Conservation (phyloP, 2,888 invertebrate genomes). For the Xestia ashworthii region DNA sequence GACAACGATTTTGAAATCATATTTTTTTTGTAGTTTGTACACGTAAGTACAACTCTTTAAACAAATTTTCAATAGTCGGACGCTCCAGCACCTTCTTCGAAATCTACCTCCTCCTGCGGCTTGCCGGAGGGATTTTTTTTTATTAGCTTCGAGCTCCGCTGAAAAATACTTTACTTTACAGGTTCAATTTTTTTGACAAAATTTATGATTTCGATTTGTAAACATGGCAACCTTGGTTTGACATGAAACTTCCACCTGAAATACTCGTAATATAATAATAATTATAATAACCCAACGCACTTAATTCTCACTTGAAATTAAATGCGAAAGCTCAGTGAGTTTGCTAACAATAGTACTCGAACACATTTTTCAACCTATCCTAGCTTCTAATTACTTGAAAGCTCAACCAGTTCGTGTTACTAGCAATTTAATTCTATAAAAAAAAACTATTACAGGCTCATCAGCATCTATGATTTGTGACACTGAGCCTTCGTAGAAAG, state of each 20-base stretch:
- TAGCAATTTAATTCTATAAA: slow-evolving; percentile 34
- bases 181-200: neutral
- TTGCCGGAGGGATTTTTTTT: no score
- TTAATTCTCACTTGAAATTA: slow-evolving; percentile 2
- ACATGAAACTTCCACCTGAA: no score
- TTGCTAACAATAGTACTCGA: slow-evolving; percentile 8
- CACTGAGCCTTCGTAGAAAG: neutral
- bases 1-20: no score
- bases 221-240: neutral
- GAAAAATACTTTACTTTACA: no score
- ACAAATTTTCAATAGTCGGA: no score
- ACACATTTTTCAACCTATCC: slow-evolving; percentile 4
- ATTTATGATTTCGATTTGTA: no score
- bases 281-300: slow-evolving; percentile 1
- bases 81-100: no score
- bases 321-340: slow-evolving; percentile 5
- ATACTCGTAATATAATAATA: no score
- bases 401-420: slow-evolving; percentile 35
- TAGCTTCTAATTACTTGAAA: slow-evolving; percentile 45
- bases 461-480: slow-evolving; percentile 49
- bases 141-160: no score
- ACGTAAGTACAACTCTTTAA: no score
- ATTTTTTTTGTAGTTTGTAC: no score
- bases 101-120: no score
- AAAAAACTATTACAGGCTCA: slow-evolving; percentile 23